Percentiles rank a stretch among this genome's conserved stretches.
These are phyloP conservation scores for Cotesia congregata DNA, from an alignment of 2,888 invertebrate genomes.

Conservation along the genomic window DNA sequence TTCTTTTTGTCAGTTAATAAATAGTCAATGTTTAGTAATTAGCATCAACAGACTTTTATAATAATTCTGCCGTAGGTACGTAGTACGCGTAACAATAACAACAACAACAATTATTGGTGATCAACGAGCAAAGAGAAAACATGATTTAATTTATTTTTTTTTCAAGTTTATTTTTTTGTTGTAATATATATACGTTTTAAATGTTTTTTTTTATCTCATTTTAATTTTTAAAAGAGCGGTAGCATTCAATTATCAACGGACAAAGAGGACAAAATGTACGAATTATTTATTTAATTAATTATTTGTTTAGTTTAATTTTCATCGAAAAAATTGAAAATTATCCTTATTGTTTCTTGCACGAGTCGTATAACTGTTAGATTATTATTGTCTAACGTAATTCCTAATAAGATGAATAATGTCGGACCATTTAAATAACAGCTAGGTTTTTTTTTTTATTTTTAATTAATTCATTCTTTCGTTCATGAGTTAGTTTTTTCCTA, in stretches of 20 bases:
- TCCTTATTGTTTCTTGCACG: conserved; percentile 42
- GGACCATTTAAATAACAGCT: conserved; percentile 38
- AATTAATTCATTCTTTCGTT: not conserved
- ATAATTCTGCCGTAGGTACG: conserved; percentile 42
- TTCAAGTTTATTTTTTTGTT: conserved; percentile 22
- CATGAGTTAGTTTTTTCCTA: conserved; percentile 1
- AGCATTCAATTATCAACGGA: conserved; percentile 12
- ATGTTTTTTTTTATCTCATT: conserved; percentile 10
- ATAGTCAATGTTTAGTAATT: not conserved
- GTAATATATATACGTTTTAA: conserved; percentile 24
- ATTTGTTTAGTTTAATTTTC: conserved; percentile 17
- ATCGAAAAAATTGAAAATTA: conserved; percentile 30
- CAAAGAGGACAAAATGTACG: conserved; percentile 18
- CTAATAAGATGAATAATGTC: conserved; percentile 42
- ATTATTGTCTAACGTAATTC: conserved; percentile 50
- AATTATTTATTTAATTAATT: conserved; percentile 9
- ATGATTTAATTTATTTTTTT: conserved; percentile 28
- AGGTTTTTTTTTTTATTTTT: conserved; percentile 36
- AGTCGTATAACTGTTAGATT: conserved; percentile 45
- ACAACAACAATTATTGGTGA: conserved; percentile 48
- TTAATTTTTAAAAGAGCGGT: not conserved
- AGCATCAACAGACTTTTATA: not conserved
- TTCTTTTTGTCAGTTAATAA: not conserved
- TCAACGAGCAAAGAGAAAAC: conserved; percentile 37
- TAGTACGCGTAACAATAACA: conserved; percentile 50